Base-by-base conservation (phyloP, 2,113 vertebrate species). In the Muntiacus muntjak region DNA sequence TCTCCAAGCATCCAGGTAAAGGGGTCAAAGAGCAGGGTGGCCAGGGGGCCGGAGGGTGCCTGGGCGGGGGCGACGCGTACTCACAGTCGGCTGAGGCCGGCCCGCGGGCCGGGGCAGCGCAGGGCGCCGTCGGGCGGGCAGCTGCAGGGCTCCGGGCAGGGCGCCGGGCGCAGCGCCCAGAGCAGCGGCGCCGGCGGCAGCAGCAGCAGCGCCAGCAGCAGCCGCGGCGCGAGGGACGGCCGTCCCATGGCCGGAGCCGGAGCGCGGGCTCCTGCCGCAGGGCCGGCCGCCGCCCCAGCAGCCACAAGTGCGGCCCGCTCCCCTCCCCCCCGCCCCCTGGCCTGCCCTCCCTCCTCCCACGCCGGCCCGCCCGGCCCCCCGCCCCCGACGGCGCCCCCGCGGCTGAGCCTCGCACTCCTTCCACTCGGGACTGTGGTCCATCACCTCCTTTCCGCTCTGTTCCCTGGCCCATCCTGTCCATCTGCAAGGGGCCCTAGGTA, bases 71-170 rank as follows among this genome's bases (percentile, higher is more conserved):
- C 83, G 26, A 45, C 0, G 25, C 3, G 55, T 98, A 98, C 98
- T 98, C 97, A 98, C 98, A 98, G 97, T 94, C 78, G 26, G 83
- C 87, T 4, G 91, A 97, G 91, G 71, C 97, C 97, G 0, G 94
- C 50, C 21, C 52, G 45, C 1, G 97, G 98, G 92, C 87, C 93
- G 1, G 47, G 54, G 96, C 98, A 98, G 97, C 96, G 96, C 97
- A 99, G 98, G 50, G 98, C 98, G 26, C 96, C 94, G 9, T 88
- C 81, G 0, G 95, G 94, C 5, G 67, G 45, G 97, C 98, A 98
- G 97, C 90, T 67, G 57, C 98, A 99, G 94, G 95, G 96, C n/a
- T 62, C 94, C 0, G 98, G 98, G 81, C 98, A 98, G 96, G 15
- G 95, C n/a, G 36, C 64, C 25, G 64, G 25, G 12, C n/a, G 55